Conservation (phyloP, 2,797 vertebrate species). For the Glyptemys insculpta region DNA sequence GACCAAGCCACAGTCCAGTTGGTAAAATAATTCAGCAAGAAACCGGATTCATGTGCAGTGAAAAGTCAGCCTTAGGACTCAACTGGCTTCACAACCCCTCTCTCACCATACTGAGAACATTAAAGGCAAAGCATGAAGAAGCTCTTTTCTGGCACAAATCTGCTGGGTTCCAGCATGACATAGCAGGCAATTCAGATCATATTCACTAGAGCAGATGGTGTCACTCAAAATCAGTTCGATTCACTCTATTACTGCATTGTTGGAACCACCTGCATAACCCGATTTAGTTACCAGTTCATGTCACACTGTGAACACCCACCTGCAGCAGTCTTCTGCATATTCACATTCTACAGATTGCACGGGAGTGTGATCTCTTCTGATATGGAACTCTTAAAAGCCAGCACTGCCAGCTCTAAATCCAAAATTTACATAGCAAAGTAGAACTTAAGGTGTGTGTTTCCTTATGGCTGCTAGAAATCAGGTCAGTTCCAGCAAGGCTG, state of each 20-base stretch:
- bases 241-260: not conserved
- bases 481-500: not conserved
- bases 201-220: not conserved
- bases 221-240: not conserved
- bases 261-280: accelerated
- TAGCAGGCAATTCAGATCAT: not conserved
- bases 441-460: not conserved
- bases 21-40: not conserved
- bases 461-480: not conserved
- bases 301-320: not conserved
- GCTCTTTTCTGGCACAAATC: accelerated
- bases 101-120: not conserved
- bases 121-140: not conserved
- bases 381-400: too few species aligned
- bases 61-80: not conserved
- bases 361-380: accelerated
- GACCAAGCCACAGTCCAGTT: not conserved
- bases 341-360: not conserved
- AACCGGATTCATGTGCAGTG: not conserved
- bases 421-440: accelerated
- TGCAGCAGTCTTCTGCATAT: accelerated
- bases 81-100: not conserved
- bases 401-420: not conserved
- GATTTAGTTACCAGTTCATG: not conserved
- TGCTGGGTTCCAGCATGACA: not conserved